phyloP scores from a whole-genome alignment of 2,888 invertebrate species.

The Cosmopolites sordidus region DNA sequence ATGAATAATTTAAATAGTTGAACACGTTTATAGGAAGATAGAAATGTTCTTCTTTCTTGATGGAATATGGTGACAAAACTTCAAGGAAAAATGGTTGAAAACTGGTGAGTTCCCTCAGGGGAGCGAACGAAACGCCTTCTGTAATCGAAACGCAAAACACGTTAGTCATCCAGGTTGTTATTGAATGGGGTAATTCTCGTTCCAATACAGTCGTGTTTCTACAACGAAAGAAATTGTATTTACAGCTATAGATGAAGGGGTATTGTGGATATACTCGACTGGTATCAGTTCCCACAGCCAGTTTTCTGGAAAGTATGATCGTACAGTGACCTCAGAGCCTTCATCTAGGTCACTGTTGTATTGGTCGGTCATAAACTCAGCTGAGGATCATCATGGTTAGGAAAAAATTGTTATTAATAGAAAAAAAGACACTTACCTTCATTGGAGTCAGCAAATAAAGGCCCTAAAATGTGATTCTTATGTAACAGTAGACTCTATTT shows the following conservation, averaged over 20 bases:
- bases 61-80: constrained; percentile 61
- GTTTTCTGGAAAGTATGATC: constrained; percentile 57
- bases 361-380: constrained; percentile 36
- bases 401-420: background rate
- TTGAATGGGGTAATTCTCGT: constrained; percentile 54
- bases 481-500: too few relatives aligned
- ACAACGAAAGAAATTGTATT: background rate
- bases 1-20: constrained; percentile 66
- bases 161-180: constrained; percentile 60
- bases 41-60: constrained; percentile 62
- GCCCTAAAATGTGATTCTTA: constrained; percentile 27
- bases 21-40: constrained; percentile 64
- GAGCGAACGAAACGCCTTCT: constrained; percentile 42
- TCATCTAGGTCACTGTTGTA: constrained; percentile 36
- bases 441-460: constrained; percentile 24
- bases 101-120: constrained; percentile 44
- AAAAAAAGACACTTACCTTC: constrained; percentile 21
- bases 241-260: too few relatives aligned
- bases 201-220: constrained; percentile 29
- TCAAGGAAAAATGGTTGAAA: constrained; percentile 76
- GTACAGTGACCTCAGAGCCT: constrained; percentile 34
- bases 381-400: constrained; percentile 16
- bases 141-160: constrained; percentile 53
- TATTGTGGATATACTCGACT: constrained; percentile 42
- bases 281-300: constrained; percentile 64